Percentiles rank a stretch among this genome's conserved stretches.
phyloP scores from a whole-genome alignment of 2,797 vertebrate species.

The Nannoperca obscura region DNA sequence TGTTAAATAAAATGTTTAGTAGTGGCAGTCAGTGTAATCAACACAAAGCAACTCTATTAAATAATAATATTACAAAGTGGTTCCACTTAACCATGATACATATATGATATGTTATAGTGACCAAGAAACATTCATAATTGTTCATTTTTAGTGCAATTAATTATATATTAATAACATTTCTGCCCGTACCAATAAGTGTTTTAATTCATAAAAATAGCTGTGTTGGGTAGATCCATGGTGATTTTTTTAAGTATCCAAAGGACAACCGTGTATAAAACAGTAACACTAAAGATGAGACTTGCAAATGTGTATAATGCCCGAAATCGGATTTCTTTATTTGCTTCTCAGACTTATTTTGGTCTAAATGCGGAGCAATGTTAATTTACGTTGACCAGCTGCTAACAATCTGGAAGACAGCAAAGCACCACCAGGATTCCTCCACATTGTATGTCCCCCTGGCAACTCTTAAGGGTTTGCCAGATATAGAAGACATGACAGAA shows the following conservation, averaged over 20 bases:
- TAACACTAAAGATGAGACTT: slow-evolving; percentile 46
- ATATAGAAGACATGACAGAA: slow-evolving; percentile 69
- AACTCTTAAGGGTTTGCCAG: slow-evolving; percentile 73
- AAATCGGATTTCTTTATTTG: slow-evolving; percentile 41
- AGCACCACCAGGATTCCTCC: slow-evolving; percentile 70
- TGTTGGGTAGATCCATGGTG: slow-evolving; percentile 69
- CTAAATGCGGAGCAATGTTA: slow-evolving; percentile 68
- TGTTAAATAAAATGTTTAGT: slow-evolving; percentile 21
- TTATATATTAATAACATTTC: slow-evolving; percentile 3
- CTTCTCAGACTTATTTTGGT: slow-evolving; percentile 65
- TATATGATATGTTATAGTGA: neutral
- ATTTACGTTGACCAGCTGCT: slow-evolving; percentile 79
- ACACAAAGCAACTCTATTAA: slow-evolving; percentile 3
- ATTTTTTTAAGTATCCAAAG: slow-evolving; percentile 67
- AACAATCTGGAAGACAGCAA: slow-evolving; percentile 75
- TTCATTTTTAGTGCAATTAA: neutral
- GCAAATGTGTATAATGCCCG: slow-evolving; percentile 32
- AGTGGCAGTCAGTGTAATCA: slow-evolving; percentile 7
- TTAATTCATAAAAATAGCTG: slow-evolving; percentile 53
- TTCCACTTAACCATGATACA: slow-evolving; percentile 2
- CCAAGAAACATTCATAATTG: neutral
- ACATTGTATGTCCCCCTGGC: slow-evolving; percentile 75
- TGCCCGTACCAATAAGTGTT: neutral
- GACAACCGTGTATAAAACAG: slow-evolving; percentile 53
- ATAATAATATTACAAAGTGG: slow-evolving; percentile 7